Evolutionary conservation across 2,888 invertebrate genomes (phyloP), one percentile per base, ranked within the genome.

Genomic region (Tachina lurida): DNA sequence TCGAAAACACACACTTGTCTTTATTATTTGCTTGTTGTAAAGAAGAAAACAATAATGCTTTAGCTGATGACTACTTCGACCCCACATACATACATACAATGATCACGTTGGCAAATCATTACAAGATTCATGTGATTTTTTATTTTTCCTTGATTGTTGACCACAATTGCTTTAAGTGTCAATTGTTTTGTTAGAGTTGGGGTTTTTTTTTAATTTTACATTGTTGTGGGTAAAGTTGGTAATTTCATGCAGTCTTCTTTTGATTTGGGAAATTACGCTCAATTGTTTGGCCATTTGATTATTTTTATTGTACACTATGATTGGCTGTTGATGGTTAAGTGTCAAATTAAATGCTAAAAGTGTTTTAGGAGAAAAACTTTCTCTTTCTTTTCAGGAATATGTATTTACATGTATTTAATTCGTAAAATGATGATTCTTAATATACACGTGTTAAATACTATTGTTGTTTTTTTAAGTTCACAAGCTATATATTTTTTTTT

Each of bases 101-200:
- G 76, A 73, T 73, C 65, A 65, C 54, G 49, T 71, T 80, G 47
- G 52, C 70, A 52, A 75, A 76, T 80, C 58, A 76, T 76, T 84
- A 71, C 19, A 62, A 47, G 19, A 47, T 73, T 39, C 79, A 47
- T 73, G 45, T 56, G 39, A 39, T 67, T 15, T 39, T 65, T 13
- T 19, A 31, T 63, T 41, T 54, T 43, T 63, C 22, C 31, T 84
- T 54, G 45, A 60, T 77, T 63, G 39, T 63, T 74, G 78, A 52
- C 78, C 78, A 86, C 82, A 86, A 85, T 82, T 79, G 78, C 78
- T 83, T 86, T 82, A 76, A 86, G 82, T 86, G 85, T 79, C 85
- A 85, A 85, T 85, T 85, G 85, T 85, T 85, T 85, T 78, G 78
- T 65, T 74, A 7, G 41, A 39, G 63, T 49, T 17, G 31, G 60